Conservation (phyloP, 2,888 invertebrate genomes). For the Amblyjoppa fuscipennis region DNA sequence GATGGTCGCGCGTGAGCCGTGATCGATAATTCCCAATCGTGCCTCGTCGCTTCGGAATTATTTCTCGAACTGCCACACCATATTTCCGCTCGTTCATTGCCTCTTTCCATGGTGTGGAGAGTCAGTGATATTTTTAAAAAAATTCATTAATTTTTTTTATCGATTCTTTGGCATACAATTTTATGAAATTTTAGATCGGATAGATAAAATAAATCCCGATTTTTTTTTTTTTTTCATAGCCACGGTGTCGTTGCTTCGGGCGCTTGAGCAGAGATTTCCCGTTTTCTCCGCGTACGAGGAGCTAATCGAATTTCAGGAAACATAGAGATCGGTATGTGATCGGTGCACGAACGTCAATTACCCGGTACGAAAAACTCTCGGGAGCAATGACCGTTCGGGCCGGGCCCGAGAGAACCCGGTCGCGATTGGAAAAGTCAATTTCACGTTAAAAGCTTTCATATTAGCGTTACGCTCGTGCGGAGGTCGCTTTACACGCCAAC, state of each 20-base stretch:
- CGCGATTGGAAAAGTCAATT: constrained; percentile 73
- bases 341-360: constrained; percentile 21
- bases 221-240: not conserved
- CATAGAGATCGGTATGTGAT: not conserved
- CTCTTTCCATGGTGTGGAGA: not conserved
- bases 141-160: not conserved
- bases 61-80: not conserved
- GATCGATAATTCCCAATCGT: constrained; percentile 21
- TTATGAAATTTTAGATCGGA: not conserved
- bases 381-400: constrained; percentile 12
- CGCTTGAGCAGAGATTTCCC: not conserved
- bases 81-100: not conserved
- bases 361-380: constrained; percentile 15
- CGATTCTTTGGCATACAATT: not conserved
- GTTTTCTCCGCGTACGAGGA: not conserved
- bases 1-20: constrained; percentile 3
- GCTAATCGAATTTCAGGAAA: not conserved
- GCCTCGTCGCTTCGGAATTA: not conserved
- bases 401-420: constrained; percentile 15
- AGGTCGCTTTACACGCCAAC: constrained; percentile 37
- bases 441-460: constrained; percentile 76
- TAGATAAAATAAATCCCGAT: not conserved
- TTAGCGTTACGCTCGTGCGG: constrained; percentile 61
- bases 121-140: not conserved
- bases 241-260: not conserved